Base-by-base conservation (phyloP, 2,797 vertebrate species). In the Alcedo quadribrachys region DNA sequence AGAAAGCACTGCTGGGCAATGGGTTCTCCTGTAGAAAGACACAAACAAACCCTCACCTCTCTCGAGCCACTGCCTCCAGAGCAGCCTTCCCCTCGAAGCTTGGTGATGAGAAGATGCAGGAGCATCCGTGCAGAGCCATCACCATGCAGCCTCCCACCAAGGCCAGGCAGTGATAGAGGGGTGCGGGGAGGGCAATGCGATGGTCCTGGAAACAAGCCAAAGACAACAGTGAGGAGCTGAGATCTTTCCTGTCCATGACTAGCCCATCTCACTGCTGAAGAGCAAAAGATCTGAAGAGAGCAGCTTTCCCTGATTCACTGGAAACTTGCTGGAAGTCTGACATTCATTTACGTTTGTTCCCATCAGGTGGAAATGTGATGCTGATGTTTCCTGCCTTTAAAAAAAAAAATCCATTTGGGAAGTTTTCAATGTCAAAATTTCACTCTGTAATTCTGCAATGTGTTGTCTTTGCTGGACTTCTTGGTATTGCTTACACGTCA, bases 141-240 rank as follows among this genome's bases (percentile, higher is more conserved):
- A 94, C 80, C 96, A 99, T 96, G 32, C 97, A 98, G 73, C 97
- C 98, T 15, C 96, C 57, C 27, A 99, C 98, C 0, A 98, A 99
- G 0, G 98, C 98, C 53, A 99, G 97, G 96, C 98, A 98, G 90
- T 99, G 99, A 90, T 98, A 98, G 88, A 99, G 58, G 12, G 99
- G 99, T 0, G 97, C 94, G 0, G 98, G 97, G 16, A 98, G 3
- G 32, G 97, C 97, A 21, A 97, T 2, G 4, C 98, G 97, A 6
- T 92, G 50, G 13, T 95, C 77, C 95, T 98, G 96, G 95, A 76
- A 67, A 4, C 2, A 85, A 96, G 94, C 28, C 91, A 96, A 69
- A 95, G 79, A 87, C 62, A 89, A 65, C 22, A 79, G 60, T 89
- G 79, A 91, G 79, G n/a, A 76, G 30, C 54, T 4, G 18, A 88